Base-by-base conservation (phyloP, 2,888 invertebrate species). In the Epinotia bilunana region DNA sequence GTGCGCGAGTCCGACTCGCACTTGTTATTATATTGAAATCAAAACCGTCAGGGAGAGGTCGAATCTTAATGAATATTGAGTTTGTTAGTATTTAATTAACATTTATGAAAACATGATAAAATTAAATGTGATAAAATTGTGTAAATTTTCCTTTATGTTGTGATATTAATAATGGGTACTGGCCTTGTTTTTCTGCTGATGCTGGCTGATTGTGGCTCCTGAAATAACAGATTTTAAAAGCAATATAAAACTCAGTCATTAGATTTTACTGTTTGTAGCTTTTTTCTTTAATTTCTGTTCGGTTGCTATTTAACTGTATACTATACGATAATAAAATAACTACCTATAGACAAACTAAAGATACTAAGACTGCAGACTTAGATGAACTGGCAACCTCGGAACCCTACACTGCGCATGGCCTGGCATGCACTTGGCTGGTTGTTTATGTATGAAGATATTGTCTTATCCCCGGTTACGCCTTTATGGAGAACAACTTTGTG, bases 201-300 rank as follows among this genome's bases (percentile, higher is more conserved):
- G 16, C 18, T 67, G 39, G 20, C 16, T 61, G 39, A n/a, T 11
- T 20, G 13, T 18, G 13, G 12, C 20, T 3, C 33, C 58, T 53
- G 9, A 65, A 65, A 73, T 65, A 73, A 73, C 58, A 28, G 33
- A 7, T 58, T 57, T 68, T 61, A 39, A 68, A 73, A n/a, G 12
- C 43, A n/a, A 18, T 53, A 53, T 64, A 65, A 73, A 73, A 60
- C 33, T 39, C 65, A 61, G 65, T 39, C 60, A 53, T 73, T 61
- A 55, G 23, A 28, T 68, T 73, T 62, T 68, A 62, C n/a, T 55
- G 68, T 62, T 62, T 12, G 20, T 12, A n/a, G 62, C 57, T 12
- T 58, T 20, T 57, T 7, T 20, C 3, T 20, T 23, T 20, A 20
- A 7, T 12, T 11, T 57, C 20, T 57, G 20, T 57, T 20, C 57